These are phyloP conservation scores for Liposcelis brunnea DNA, from an alignment of 2,888 invertebrate genomes.

Conservation along the genomic window DNA sequence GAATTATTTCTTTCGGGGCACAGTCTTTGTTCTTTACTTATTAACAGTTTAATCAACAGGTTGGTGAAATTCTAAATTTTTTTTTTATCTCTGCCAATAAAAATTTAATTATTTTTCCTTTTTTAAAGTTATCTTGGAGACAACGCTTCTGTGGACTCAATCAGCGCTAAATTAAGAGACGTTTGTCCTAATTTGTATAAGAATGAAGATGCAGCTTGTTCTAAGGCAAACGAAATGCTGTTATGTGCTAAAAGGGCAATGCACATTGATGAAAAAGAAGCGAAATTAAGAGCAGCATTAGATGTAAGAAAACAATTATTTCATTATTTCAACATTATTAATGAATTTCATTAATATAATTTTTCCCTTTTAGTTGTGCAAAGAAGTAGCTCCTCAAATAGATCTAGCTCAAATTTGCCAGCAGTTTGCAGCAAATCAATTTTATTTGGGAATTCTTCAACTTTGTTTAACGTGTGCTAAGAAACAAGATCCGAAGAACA, in stretches of 20 bases:
- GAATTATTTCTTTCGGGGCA: conserved; percentile 64
- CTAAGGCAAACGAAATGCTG: conserved; percentile 85
- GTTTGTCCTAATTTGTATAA: conserved; percentile 87
- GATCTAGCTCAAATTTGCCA: conserved; percentile 72
- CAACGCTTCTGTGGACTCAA: conserved; percentile 84
- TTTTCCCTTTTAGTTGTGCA: conserved; percentile 42
- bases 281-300: conserved; percentile 52
- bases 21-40: conserved; percentile 55
- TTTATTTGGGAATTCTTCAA: conserved; percentile 79
- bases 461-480: conserved; percentile 68
- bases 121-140: conserved; percentile 67
- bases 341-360: background rate
- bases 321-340: background rate
- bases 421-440: conserved; percentile 61
- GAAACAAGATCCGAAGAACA: conserved; percentile 75
- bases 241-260: conserved; percentile 59
- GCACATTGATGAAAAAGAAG: conserved; percentile 57
- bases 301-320: conserved; percentile 27
- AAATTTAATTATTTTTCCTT: conserved; percentile 8
- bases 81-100: no score
- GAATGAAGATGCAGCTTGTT: conserved; percentile 88
- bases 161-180: conserved; percentile 71
- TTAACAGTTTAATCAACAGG: conserved; percentile 69
- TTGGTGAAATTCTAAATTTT: no score
- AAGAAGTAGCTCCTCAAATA: conserved; percentile 73